Base-by-base conservation (phyloP, 2,113 vertebrate genomes). In the Talpa occidentalis region DNA sequence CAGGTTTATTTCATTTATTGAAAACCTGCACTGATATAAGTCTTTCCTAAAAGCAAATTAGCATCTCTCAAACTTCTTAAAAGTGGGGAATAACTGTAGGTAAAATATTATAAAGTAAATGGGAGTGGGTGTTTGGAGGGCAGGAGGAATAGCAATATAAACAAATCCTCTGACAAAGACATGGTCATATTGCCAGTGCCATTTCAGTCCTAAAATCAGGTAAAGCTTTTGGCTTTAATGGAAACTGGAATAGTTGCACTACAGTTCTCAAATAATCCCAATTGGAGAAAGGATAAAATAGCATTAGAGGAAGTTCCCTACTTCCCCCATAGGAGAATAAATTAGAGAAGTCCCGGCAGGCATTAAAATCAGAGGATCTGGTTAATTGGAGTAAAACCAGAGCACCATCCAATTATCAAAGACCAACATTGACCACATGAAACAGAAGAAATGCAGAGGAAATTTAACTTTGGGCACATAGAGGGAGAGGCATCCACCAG, bases 141-240 rank as follows among this genome's bases (percentile, higher is more conserved):
- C 24, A 12, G 49, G 5, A 54, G 3, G 12, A 44, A 81, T 0
- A 9, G n/a, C 62, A 73, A 2, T 44, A 72, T 16, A 52, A 67
- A 66, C 42, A 19, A 70, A 72, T 6, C 44, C 54, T 73, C 0
- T 32, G 24, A 42, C 21, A 35, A 12, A 0, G 24, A 59, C 28
- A 28, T 3, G 14, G 8, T 32, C 37, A 16, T 0, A 3, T 10
- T 0, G 8, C 0, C 32, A 88, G 3, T 10, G 54, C 24, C 74
- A 56, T 52, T 91, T 62, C 28, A 93, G 76, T 0, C 30, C 16
- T 11, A 22, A 26, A 2, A 15, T 7, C 1, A 60, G 14, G 5
- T 22, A 52, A 66, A 28, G 67, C 44, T 78, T 70, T 47, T 28
- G 16, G 24, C 49, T 87, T 91, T 81, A 35, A 67, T 42, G 30